These are phyloP conservation scores for Gracilinanus agilis DNA, from an alignment of 2,113 vertebrate species.

Conservation along the genomic window DNA sequence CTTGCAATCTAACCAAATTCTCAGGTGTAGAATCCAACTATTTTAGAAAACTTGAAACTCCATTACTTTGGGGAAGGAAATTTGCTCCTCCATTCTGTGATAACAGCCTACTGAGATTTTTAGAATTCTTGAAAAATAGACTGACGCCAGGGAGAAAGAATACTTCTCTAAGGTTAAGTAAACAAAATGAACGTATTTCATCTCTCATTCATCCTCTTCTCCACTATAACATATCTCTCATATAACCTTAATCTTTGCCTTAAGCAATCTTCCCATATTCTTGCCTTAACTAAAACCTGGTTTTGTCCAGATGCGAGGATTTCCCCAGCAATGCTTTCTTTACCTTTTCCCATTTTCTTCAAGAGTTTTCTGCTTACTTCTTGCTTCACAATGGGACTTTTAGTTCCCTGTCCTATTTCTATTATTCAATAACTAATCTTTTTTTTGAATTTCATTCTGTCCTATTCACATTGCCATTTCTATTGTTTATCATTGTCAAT, in stretches of 20 bases:
- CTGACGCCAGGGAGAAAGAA: not conserved
- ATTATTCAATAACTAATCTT: not conserved
- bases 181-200: not conserved
- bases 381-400: not conserved
- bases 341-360: not conserved
- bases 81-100: not conserved
- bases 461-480: not conserved
- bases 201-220: not conserved
- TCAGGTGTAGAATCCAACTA: constrained; percentile 1
- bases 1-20: constrained; percentile 29
- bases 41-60: constrained; percentile 24
- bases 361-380: not conserved
- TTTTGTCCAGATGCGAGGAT: not conserved
- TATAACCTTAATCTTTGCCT: not conserved
- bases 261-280: not conserved
- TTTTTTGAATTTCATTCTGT: not conserved
- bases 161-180: not conserved
- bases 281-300: not conserved
- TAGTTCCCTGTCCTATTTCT: not conserved
- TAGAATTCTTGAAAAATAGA: not conserved
- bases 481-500: not conserved
- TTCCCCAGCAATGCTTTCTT: not conserved
- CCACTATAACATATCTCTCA: not conserved
- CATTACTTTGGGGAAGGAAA: not conserved
- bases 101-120: not conserved